phyloP scores from a whole-genome alignment of 1,140 invertebrate species.

The Drosophila novamexicana region DNA sequence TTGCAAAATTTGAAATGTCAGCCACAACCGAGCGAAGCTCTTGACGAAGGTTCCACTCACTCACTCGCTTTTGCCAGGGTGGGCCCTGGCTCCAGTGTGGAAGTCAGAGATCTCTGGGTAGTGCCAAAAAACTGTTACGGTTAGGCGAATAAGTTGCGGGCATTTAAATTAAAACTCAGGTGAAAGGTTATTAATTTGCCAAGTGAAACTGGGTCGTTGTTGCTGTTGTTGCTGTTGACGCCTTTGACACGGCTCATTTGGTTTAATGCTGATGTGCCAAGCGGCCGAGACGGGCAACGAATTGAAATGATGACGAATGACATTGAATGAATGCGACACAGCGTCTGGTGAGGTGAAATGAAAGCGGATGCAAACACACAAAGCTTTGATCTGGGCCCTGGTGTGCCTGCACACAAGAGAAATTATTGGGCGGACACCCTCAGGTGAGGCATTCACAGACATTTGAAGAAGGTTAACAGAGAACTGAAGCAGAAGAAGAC shows the following conservation, averaged over 20 bases:
- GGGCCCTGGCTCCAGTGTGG: conserved; percentile 3
- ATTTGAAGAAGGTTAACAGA: no score
- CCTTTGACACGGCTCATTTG: conserved; percentile 63
- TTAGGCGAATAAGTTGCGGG: conserved; percentile 54
- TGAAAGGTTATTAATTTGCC: conserved; percentile 81
- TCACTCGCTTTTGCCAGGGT: conserved; percentile 34
- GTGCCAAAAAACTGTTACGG: conserved; percentile 25
- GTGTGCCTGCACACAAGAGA: no score
- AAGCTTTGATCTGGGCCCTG: conserved; percentile 7
- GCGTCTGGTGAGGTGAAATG: conserved; percentile 17
- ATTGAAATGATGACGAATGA: conserved; percentile 49
- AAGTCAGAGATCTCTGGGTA: not conserved
- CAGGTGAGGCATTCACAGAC: no score
- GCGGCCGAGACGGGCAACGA: conserved; percentile 27
- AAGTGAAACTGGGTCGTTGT: conserved; percentile 68
- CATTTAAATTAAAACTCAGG: conserved; percentile 80
- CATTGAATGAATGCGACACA: conserved; percentile 24
- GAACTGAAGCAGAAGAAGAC: no score
- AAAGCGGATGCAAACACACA: conserved; percentile 30
- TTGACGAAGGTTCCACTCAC: conserved; percentile 68
- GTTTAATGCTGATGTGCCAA: conserved; percentile 64
- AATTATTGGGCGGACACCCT: no score
- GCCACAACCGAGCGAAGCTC: conserved; percentile 30
- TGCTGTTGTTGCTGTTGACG: conserved; percentile 22
- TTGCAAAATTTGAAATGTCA: conserved; percentile 82